phyloP scores from a whole-genome alignment of 2,797 vertebrate genomes.

The Telmatherina bonti region DNA sequence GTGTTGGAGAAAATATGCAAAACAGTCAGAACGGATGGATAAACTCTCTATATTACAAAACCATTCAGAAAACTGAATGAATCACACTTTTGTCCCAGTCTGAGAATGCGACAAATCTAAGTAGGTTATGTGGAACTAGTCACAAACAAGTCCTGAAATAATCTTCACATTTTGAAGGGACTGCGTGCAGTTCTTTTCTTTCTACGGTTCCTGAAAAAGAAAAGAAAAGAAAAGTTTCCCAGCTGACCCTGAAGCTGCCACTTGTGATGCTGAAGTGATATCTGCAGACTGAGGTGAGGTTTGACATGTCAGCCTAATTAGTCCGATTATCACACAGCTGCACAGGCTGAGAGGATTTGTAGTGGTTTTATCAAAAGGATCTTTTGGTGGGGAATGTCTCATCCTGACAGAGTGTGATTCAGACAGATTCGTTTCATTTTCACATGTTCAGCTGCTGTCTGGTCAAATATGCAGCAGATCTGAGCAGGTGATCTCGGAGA shows the following conservation, averaged over 20 bases:
- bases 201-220: background rate
- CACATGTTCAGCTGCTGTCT: slow-evolving; percentile 47
- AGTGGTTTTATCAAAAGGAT: slow-evolving; percentile 92
- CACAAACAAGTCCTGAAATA: background rate
- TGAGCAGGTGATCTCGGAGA: slow-evolving; percentile 33
- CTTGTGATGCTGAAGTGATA: slow-evolving; percentile 33
- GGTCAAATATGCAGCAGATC: slow-evolving; percentile 28
- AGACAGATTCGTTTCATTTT: slow-evolving; percentile 74
- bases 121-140: background rate
- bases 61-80: background rate
- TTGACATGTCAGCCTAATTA: slow-evolving; percentile 91
- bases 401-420: slow-evolving; percentile 87
- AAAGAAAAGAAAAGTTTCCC: slow-evolving; percentile 17
- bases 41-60: slow-evolving; percentile 17
- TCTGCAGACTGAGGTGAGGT: slow-evolving; percentile 47
- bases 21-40: background rate
- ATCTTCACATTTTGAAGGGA: slow-evolving; percentile 1
- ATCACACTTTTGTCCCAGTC: background rate
- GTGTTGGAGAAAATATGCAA: background rate
- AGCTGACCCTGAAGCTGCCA: background rate
- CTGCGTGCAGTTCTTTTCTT: slow-evolving; percentile 14
- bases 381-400: slow-evolving; percentile 86
- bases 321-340: slow-evolving; percentile 92
- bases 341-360: slow-evolving; percentile 87
- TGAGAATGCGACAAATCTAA: background rate